Evolutionary conservation across 2,113 vertebrate genomes (phyloP).

Genomic region (Apus apus): DNA sequence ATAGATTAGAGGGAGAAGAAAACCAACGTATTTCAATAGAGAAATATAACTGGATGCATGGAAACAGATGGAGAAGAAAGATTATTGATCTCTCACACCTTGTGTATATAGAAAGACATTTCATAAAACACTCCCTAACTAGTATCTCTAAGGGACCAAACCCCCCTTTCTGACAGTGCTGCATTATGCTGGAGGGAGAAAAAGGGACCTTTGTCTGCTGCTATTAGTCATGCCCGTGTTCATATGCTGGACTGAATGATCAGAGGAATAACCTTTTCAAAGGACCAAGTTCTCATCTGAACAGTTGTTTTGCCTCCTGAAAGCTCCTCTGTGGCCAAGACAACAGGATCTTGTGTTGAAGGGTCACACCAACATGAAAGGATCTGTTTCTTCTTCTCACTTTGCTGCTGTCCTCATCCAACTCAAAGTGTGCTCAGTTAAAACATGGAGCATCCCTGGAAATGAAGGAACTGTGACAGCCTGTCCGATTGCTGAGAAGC

Average conservation of each 20-base stretch:
- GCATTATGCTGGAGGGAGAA: not conserved
- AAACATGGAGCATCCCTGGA: not conserved
- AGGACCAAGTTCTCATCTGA: not conserved
- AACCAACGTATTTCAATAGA: not conserved
- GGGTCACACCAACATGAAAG: too few relatives aligned
- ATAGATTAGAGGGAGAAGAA: not conserved
- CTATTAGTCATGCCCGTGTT: not conserved
- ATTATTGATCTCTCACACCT: not conserved
- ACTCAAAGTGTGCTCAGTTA: not conserved
- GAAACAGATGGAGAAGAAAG: not conserved
- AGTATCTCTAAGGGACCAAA: not conserved
- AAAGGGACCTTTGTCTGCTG: not conserved
- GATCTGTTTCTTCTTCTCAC: not conserved
- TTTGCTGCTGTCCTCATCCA: not conserved
- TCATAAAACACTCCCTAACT: not conserved
- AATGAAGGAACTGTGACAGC: fast-evolving
- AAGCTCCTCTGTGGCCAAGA: not conserved
- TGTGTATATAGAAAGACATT: not conserved
- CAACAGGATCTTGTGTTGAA: not conserved
- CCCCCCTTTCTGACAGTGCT: not conserved
- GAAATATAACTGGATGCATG: not conserved
- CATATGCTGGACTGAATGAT: not conserved
- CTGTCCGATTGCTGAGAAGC: fast-evolving
- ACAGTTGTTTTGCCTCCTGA: not conserved
- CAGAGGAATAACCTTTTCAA: not conserved